A percentile compares a stretch with the other conserved stretches of the same genome.
phyloP scores from a whole-genome alignment of 2,113 vertebrate genomes.

The Taxidea taxus region DNA sequence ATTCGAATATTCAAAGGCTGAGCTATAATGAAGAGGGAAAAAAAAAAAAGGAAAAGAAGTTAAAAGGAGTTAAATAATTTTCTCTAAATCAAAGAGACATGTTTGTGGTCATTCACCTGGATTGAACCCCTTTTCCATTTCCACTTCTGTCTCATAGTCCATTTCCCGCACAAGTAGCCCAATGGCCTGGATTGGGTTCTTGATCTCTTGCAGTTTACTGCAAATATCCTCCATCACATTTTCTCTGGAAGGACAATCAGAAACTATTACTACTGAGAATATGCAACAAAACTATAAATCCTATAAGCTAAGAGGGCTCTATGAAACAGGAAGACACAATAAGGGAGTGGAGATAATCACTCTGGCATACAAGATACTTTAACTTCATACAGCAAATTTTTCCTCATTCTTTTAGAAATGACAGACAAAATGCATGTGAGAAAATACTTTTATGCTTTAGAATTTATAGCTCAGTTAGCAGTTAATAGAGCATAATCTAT shows the following conservation, averaged over 20 bases:
- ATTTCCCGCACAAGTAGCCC: slow-evolving; percentile 90
- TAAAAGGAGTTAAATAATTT: background rate
- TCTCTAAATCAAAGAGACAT: background rate
- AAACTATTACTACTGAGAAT: background rate
- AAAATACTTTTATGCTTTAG: background rate
- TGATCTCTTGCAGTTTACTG: slow-evolving; percentile 93
- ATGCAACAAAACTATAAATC: background rate
- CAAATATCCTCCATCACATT: slow-evolving; percentile 91
- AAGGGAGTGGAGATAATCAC: background rate
- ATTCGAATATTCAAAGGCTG: slow-evolving; percentile 84
- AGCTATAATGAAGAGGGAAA: slow-evolving; percentile 75
- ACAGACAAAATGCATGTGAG: background rate
- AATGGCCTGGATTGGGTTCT: slow-evolving; percentile 89
- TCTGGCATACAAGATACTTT: background rate
- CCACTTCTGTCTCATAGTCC: slow-evolving; percentile 92
- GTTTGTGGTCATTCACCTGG: slow-evolving; percentile 74
- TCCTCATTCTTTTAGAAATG: background rate
- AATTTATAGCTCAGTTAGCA: background rate
- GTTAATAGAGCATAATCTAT: background rate
- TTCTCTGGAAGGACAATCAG: slow-evolving; percentile 79
- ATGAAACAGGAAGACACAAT: background rate
- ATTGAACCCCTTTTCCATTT: slow-evolving; percentile 79
- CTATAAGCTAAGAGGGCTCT: background rate
- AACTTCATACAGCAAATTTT: background rate
- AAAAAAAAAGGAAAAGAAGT: background rate